A percentile compares a stretch with the other conserved stretches of the same genome.
phyloP scores from a whole-genome alignment of 23 tunicate genomes.

The Trididemnum nubilum region DNA sequence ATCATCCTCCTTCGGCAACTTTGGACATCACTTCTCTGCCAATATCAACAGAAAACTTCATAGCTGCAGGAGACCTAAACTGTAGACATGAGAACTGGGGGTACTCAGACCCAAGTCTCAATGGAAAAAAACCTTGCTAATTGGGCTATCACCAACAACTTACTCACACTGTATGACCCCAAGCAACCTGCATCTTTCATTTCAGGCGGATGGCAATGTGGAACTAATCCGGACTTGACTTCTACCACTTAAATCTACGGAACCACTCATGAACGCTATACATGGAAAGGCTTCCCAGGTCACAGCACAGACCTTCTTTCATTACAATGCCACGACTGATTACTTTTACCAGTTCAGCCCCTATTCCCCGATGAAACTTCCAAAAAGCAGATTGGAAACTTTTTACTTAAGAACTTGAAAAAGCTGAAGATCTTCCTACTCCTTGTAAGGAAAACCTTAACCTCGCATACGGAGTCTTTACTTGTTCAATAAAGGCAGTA shows the following conservation, averaged over 20 bases:
- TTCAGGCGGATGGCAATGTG: neutral
- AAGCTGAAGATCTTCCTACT: too few relatives aligned
- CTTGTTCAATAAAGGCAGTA: too few relatives aligned
- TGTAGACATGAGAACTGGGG: slow-evolving; percentile 2
- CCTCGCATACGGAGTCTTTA: too few relatives aligned
- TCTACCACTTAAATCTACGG: neutral
- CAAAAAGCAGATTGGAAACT: too few relatives aligned
- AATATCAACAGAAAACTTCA: neutral
- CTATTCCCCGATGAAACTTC: too few relatives aligned
- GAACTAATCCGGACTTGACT: slow-evolving; percentile 3
- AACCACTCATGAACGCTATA: neutral
- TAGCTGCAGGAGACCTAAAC: neutral
- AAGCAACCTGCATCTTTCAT: slow-evolving; percentile 6
- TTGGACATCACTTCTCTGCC: neutral
- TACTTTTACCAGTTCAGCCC: neutral
- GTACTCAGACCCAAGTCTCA: neutral
- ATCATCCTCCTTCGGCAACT: slow-evolving; percentile 1
- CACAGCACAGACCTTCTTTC: slow-evolving; percentile 4
- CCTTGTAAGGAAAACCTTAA: too few relatives aligned
- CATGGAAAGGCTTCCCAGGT: neutral
- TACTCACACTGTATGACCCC: neutral
- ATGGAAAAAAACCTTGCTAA: neutral
- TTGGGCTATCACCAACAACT: neutral
- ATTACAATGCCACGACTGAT: neutral
- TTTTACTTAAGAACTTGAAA: too few relatives aligned